Conservation (phyloP, 2,113 vertebrate species). For the Microcebus griseorufus region DNA sequence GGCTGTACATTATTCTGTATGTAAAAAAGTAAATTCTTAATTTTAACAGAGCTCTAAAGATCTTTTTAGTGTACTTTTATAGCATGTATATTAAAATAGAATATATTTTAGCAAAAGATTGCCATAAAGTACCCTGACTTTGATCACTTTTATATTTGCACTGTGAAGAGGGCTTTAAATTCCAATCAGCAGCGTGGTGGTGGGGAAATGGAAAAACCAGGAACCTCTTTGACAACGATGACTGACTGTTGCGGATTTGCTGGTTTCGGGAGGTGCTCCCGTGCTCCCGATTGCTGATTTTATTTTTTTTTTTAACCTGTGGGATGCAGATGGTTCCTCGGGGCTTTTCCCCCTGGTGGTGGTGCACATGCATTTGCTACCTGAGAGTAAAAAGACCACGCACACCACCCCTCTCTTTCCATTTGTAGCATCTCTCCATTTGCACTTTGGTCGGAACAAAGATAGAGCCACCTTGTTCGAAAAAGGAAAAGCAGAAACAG, state of each 20-base stretch:
- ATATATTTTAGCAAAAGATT: constrained; percentile 83
- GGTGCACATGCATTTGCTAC: not conserved
- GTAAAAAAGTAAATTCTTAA: constrained; percentile 60
- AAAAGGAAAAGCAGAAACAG: constrained; percentile 65
- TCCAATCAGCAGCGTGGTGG: not conserved
- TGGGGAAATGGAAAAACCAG: not conserved
- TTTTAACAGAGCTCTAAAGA: constrained; percentile 71
- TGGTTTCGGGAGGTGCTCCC: not conserved
- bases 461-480: constrained; percentile 48
- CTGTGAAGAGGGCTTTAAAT: constrained; percentile 55
- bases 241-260: not conserved
- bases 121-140: constrained; percentile 64
- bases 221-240: not conserved
- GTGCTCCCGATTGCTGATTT: not conserved
- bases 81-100: constrained; percentile 82
- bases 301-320: not conserved
- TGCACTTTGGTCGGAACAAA: constrained; percentile 70
- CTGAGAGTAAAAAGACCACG: not conserved
- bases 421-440: constrained; percentile 53
- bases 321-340: not conserved
- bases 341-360: not conserved
- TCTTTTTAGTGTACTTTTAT: constrained; percentile 83
- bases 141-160: constrained; percentile 69
- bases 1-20: constrained; percentile 59
- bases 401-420: not conserved